phyloP scores from a whole-genome alignment of 53 echinoderm and acorn worm genomes.

The Mesocentrotus franciscanus region DNA sequence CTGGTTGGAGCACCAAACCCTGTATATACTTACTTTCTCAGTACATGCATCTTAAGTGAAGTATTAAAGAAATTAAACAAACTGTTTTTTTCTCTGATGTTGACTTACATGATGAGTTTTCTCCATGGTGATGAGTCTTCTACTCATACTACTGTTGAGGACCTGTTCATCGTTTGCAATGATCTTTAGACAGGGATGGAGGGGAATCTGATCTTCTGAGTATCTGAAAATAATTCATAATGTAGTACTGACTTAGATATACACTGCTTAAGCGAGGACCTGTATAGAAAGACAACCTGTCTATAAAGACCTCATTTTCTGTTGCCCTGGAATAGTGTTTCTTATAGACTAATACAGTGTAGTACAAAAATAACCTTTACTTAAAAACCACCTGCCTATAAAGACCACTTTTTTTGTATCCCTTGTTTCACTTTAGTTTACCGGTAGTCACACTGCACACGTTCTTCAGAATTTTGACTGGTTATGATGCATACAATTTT shows the following conservation, averaged over 20 bases:
- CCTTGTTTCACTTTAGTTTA: too few relatives aligned
- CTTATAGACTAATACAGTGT: too few relatives aligned
- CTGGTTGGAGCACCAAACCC: too few relatives aligned
- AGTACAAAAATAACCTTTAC: too few relatives aligned
- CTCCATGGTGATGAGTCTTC: conserved; percentile 95
- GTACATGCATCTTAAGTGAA: too few relatives aligned
- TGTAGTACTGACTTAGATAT: background rate
- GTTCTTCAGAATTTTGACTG: background rate
- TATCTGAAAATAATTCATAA: conserved; percentile 68
- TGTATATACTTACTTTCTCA: too few relatives aligned
- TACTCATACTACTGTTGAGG: conserved; percentile 78
- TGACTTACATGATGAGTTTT: conserved; percentile 68
- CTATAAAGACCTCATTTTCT: too few relatives aligned
- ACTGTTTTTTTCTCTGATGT: background rate
- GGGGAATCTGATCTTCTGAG: conserved; percentile 83
- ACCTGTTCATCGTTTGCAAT: conserved; percentile 88
- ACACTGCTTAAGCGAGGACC: too few relatives aligned
- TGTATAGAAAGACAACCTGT: too few relatives aligned
- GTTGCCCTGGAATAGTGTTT: too few relatives aligned
- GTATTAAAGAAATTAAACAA: background rate
- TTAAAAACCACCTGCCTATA: too few relatives aligned
- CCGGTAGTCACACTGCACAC: background rate
- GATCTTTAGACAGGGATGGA: conserved; percentile 85
- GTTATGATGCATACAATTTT: background rate
- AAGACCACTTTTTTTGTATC: too few relatives aligned